Evolutionary conservation across 2,797 vertebrate genomes (phyloP), one percentile per base, ranked within the genome.

Genomic region (Semaprochilodus insignis): DNA sequence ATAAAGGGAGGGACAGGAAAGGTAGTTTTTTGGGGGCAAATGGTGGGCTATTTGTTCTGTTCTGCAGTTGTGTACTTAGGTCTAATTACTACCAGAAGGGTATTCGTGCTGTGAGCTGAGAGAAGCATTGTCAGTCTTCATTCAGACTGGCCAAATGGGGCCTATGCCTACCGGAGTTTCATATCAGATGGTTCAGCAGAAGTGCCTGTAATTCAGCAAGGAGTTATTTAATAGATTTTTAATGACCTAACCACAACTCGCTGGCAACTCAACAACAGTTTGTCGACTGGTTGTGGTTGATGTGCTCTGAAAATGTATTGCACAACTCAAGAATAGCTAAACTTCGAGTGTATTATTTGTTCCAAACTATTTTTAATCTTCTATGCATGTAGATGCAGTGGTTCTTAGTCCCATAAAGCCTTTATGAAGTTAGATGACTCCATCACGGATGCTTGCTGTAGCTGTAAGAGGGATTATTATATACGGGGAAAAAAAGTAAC

Each of bases 41-140:
- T 72, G 51, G 19, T 23, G 31, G 59, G 40, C 59, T 82, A 71
- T 77, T 77, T 82, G 74, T 77, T 67, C n/a, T 60, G 21, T 71
- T 63, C 16, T 34, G 27, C 74, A 71, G 66, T 77, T 82, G 65
- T 72, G 17, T 72, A 71, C 55, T 54, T 16, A 2, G 44, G 21
- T 72, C 31, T 83, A 83, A 78, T 83, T 83, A 65, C 77, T 78
- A 62, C 69, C 75, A 83, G 59, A 66, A 66, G 75, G 55, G n/a
- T 0, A n/a, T 62, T 60, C 25, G 27, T 82, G 65, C 51, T 14
- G 48, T 51, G 57, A 40, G 44, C 27, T 31, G 67, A 31, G 48
- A n/a, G 73, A 3, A 66, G n/a, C 0, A 59, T 66, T 81, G 48
- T 27, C 16, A 27, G 40, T 19, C 40, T 52, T 48, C 14, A 70